A percentile compares a stretch with the other conserved stretches of the same genome.
These are phyloP conservation scores for Syngnathus typhle DNA, from an alignment of 2,113 vertebrate species.

Conservation along the genomic window DNA sequence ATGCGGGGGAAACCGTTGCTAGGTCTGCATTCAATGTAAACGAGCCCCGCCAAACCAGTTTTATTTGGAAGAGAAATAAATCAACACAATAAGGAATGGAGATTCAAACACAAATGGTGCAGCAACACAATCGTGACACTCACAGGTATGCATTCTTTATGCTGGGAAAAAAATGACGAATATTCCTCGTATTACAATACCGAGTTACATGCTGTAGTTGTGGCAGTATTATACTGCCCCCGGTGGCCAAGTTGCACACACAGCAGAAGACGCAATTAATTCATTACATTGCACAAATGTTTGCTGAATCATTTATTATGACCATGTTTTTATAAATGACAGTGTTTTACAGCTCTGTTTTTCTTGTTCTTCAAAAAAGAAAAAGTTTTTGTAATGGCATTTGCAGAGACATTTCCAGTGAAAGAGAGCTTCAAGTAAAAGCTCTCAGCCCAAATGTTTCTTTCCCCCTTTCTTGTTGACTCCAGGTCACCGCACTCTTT, in stretches of 20 bases:
- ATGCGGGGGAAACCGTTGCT: slow-evolving; percentile 9
- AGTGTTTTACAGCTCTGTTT: background rate
- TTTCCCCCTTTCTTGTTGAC: background rate
- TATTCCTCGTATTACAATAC: no score
- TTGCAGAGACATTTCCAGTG: background rate
- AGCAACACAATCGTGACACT: no score
- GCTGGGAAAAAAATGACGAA: no score
- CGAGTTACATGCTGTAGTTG: no score
- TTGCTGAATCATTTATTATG: background rate
- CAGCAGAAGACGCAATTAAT: background rate
- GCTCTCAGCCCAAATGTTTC: background rate
- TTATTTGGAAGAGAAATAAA: no score
- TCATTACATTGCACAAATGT: background rate
- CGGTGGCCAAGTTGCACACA: background rate
- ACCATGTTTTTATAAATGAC: background rate
- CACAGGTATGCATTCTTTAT: no score
- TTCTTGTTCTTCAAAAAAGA: no score
- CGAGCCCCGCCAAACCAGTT: background rate
- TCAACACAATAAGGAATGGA: no score
- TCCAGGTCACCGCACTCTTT: slow-evolving; percentile 87
- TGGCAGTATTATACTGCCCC: background rate
- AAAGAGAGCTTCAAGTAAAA: background rate
- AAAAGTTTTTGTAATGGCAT: background rate
- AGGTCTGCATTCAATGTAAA: background rate
- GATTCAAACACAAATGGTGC: no score